Evolutionary conservation across 2,113 vertebrate genomes (phyloP).

Genomic region (Microcebus lehilahytsara): DNA sequence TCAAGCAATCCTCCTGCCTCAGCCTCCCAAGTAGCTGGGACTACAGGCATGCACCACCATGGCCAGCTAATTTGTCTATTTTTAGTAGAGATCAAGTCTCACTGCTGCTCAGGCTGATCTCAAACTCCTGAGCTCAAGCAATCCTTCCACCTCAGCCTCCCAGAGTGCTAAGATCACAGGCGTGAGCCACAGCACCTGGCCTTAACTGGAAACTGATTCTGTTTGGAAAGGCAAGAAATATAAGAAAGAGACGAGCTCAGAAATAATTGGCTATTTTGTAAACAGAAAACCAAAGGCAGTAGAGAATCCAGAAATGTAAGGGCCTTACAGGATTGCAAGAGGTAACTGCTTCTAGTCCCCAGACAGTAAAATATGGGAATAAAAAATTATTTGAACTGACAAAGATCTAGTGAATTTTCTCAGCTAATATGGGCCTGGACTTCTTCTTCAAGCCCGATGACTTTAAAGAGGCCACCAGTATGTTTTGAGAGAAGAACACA

Average conservation of each 20-base stretch:
- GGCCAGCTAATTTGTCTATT: too few relatives aligned
- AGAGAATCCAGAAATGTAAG: neutral
- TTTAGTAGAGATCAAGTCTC: too few relatives aligned
- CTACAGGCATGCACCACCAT: too few relatives aligned
- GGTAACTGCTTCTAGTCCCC: neutral
- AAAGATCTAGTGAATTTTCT: neutral
- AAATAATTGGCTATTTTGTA: neutral
- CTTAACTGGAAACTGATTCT: neutral
- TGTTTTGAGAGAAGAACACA: neutral
- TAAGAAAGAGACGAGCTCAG: neutral
- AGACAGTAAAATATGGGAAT: neutral
- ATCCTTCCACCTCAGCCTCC: too few relatives aligned
- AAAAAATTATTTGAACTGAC: neutral
- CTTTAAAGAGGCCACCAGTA: neutral
- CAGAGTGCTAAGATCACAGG: too few relatives aligned
- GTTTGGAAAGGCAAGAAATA: neutral
- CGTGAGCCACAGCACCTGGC: too few relatives aligned
- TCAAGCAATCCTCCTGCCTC: too few relatives aligned
- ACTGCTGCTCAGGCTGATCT: too few relatives aligned
- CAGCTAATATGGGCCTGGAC: neutral
- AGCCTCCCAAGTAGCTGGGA: too few relatives aligned
- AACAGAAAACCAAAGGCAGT: neutral
- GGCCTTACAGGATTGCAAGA: neutral
- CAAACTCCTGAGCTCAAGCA: too few relatives aligned
- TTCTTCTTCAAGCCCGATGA: neutral